A percentile compares a stretch with the other conserved stretches of the same genome.
Evolutionary conservation across 53 echinoderm and acorn worm genomes (phyloP).

Genomic region (Paracentrotus lividus): DNA sequence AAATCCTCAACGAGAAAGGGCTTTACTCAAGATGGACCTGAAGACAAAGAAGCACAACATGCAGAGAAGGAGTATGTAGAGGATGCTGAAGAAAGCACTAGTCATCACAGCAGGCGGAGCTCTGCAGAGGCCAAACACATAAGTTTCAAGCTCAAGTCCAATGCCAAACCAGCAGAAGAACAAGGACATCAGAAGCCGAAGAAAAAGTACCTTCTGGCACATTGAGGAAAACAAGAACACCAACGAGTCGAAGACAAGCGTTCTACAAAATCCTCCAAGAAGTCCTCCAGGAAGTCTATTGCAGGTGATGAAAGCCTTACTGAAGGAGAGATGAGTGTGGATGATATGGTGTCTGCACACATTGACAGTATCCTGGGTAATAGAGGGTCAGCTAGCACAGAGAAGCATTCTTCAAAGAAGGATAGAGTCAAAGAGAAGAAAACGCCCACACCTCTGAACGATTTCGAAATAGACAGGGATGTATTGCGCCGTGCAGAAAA

Average conservation of each 20-base stretch:
- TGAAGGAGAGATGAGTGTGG: constrained; percentile 58
- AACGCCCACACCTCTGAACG: background rate
- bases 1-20: background rate
- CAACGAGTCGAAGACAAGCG: background rate
- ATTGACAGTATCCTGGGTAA: constrained; percentile 45
- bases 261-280: background rate
- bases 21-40: background rate
- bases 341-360: constrained; percentile 44
- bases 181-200: background rate
- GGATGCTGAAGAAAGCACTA: background rate
- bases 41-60: background rate
- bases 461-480: background rate
- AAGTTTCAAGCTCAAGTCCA: background rate
- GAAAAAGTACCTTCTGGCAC: background rate
- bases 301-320: constrained; percentile 26
- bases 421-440: background rate
- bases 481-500: constrained; percentile 39
- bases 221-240: background rate
- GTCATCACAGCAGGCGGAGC: background rate
- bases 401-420: background rate
- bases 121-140: background rate
- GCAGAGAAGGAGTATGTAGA: background rate
- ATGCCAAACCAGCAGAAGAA: background rate
- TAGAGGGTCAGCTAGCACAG: background rate
- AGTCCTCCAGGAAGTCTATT: background rate